phyloP scores from a whole-genome alignment of 2,888 invertebrate species.

The Stratiomys singularior region DNA sequence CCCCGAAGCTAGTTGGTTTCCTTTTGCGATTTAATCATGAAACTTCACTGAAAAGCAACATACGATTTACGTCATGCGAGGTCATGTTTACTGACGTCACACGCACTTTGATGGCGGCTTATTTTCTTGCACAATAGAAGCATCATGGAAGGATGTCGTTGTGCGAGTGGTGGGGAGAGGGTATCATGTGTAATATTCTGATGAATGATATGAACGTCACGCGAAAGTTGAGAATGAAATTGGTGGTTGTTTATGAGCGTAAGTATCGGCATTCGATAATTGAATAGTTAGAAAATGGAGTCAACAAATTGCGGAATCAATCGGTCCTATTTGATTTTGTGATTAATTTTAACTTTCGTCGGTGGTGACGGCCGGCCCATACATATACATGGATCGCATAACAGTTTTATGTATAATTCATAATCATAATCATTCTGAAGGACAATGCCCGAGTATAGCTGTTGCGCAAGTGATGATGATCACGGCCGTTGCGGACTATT shows the following conservation, averaged over 20 bases:
- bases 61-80: conserved; percentile 44
- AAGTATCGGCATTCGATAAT: background rate
- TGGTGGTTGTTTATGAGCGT: background rate
- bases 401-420: too few relatives aligned
- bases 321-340: too few relatives aligned
- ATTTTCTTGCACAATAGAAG: too few relatives aligned
- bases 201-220: background rate
- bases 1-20: background rate
- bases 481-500: too few relatives aligned
- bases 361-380: too few relatives aligned
- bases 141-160: too few relatives aligned
- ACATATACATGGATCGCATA: too few relatives aligned
- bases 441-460: too few relatives aligned
- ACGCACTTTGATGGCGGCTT: background rate
- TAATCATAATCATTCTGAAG: too few relatives aligned
- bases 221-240: background rate
- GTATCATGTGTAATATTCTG: background rate
- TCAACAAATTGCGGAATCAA: too few relatives aligned
- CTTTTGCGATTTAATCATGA: conserved; percentile 12
- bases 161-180: background rate
- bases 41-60: conserved; percentile 27
- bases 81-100: conserved; percentile 46
- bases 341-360: too few relatives aligned
- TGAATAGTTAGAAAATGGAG: background rate
- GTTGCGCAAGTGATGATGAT: too few relatives aligned